phyloP scores from a whole-genome alignment of 2,888 invertebrate genomes.

The Drosophila macrospina region DNA sequence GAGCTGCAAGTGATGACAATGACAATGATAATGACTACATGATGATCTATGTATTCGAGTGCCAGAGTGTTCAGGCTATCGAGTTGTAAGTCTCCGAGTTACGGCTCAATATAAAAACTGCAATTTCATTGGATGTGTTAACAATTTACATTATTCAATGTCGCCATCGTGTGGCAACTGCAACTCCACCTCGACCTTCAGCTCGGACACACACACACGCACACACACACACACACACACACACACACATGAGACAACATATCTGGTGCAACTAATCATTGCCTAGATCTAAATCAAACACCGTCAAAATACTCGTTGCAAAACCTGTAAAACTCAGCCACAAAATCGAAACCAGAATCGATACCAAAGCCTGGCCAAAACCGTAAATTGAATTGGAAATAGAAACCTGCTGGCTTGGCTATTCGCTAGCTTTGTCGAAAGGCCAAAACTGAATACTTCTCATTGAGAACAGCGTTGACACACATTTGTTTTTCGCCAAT shows the following conservation, averaged over 20 bases:
- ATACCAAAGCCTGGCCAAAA: constrained; percentile 25
- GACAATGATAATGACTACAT: constrained; percentile 59
- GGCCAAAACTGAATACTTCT: constrained; percentile 54
- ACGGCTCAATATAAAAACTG: constrained; percentile 40
- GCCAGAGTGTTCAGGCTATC: constrained; percentile 14
- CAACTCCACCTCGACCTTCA: constrained; percentile 63
- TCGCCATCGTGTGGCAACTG: constrained; percentile 37
- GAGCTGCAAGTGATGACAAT: constrained; percentile 86
- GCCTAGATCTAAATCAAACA: constrained; percentile 19
- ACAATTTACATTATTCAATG: constrained; percentile 49
- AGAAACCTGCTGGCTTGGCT: constrained; percentile 39
- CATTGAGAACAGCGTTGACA: constrained; percentile 67
- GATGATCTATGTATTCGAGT: constrained; percentile 34
- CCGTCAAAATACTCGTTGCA: constrained; percentile 14
- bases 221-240: no score
- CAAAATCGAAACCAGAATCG: constrained; percentile 32
- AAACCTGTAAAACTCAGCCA: constrained; percentile 31
- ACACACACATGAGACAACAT: constrained; percentile 43
- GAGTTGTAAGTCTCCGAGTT: not conserved
- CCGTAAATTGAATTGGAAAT: constrained; percentile 24
- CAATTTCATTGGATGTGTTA: constrained; percentile 63
- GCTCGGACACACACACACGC: constrained; percentile 47
- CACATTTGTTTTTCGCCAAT: constrained; percentile 50
- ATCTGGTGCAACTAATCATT: constrained; percentile 49
- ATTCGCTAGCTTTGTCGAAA: constrained; percentile 25